Evolutionary conservation across 2,888 invertebrate genomes (phyloP), one percentile per base, ranked within the genome.

Genomic region (Drosophila demipolita): DNA sequence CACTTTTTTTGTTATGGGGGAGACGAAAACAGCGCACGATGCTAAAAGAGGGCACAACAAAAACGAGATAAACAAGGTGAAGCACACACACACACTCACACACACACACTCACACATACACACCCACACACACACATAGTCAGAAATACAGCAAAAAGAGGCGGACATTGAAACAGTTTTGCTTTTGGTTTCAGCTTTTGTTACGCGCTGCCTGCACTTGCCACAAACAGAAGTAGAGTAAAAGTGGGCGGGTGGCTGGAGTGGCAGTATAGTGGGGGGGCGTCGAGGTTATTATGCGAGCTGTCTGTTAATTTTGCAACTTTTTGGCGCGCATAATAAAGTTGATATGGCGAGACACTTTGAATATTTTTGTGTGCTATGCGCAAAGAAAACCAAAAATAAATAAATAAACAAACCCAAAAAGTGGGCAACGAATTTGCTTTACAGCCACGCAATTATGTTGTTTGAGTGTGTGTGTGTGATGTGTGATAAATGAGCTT

Each of bases 231-330:
- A 26, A 49, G 26, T 38, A 12, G 9, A 33, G 40, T 12, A 23
- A 17, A n/a, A 20, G 54, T 12, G 35, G 7, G 1, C 8, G 38
- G n/a, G 4, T 3, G 26, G 17, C 29, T 29, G 12, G 4, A 23
- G 29, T 29, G 29, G 29, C 29, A 15, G 49, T 40, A n/a, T 29
- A 2, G 15, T 26, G 4, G 35, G 36, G 50, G 26, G 15, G 48
- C 32, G 48, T 20, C n/a, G 38, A 36, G 45, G 52, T 40, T 57
- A 54, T 63, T 64, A 50, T n/a, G 40, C 52, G 45, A 59, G 66
- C 53, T 83, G 66, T 89, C 83, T 89, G 87, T 80, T 89, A 89
- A 85, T 85, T 88, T 89, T 68, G 84, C 84, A 83, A 89, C 87
- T 83, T 85, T 78, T 87, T 73, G 83, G 82, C 81, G 85, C 73